phyloP scores from a whole-genome alignment of 2,888 invertebrate genomes.

The Troides oblongomaculatus region DNA sequence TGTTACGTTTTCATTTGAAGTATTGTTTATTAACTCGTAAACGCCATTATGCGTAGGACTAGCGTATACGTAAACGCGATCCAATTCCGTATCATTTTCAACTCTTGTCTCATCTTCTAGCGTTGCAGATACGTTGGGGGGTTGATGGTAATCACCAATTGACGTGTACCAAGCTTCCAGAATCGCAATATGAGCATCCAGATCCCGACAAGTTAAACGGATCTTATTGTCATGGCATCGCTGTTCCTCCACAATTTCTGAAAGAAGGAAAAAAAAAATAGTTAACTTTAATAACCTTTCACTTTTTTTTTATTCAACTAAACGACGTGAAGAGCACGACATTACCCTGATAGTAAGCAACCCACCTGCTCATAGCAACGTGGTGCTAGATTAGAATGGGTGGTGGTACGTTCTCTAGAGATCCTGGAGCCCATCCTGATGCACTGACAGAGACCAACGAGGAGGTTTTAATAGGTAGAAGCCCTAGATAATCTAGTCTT shows the following conservation, averaged over 20 bases:
- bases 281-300: too few species aligned
- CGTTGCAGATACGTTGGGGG: slow-evolving; percentile 47
- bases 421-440: too few species aligned
- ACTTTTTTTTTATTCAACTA: too few species aligned
- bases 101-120: slow-evolving; percentile 48
- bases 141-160: slow-evolving; percentile 53
- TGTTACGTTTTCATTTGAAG: slow-evolving; percentile 50
- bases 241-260: slow-evolving; percentile 83
- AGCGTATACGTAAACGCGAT: slow-evolving; percentile 67
- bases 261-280: slow-evolving; percentile 47
- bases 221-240: slow-evolving; percentile 81
- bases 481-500: too few species aligned
- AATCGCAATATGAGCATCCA: slow-evolving; percentile 82
- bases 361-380: too few species aligned
- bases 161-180: slow-evolving; percentile 81
- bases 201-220: slow-evolving; percentile 81
- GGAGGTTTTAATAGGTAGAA: too few species aligned
- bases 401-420: too few species aligned
- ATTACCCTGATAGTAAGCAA: too few species aligned
- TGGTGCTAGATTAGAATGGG: too few species aligned
- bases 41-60: slow-evolving; percentile 73
- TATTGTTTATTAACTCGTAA: slow-evolving; percentile 58
- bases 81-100: slow-evolving; percentile 67
- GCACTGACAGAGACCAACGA: too few species aligned
- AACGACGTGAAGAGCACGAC: too few species aligned